Base-by-base conservation (phyloP, 2,113 vertebrate species). In the Jaculus jaculus region DNA sequence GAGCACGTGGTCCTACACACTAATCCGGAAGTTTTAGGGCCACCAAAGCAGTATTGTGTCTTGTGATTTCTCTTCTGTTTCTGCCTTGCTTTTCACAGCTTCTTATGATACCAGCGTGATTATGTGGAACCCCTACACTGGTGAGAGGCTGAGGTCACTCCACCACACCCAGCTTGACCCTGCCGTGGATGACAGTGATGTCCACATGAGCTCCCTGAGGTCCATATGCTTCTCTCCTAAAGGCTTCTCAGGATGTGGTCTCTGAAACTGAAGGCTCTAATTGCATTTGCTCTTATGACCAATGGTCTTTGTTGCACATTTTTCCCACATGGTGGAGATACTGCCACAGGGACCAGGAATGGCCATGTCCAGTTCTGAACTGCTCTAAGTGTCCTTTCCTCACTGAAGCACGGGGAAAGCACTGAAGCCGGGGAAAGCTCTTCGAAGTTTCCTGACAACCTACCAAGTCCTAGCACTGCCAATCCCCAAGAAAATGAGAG, bases 121-220 rank as follows among this genome's bases (percentile, higher is more conserved):
- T 97, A 98, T 99, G 95, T 99, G 99, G 99, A 99, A 99, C 97
- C 99, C 99, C 34, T 99, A 99, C 97, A 99, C 99, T 0, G 99
- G 99, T 7, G 98, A 99, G 97, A 98, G 98, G 87, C 98, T 99
- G 98, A 96, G 98, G 97, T 96, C 98, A 0, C 97, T 99, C 84
- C 97, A 98, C 93, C 98, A 98, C 92, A 97, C 98, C 0, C 96
- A 97, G 86, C 97, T 98, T 0, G 69, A 98, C 88, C 95, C 96
- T 28, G 77, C 97, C 0, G 80, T 94, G 97, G 98, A 98, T 0
- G 97, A 98, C 93, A 93, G 95, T 0, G 98, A 98, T 4, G 97
- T 98, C 92, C 97, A 96, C 96, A 98, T 94, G 96, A 99, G 97
- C 98, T 98, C 99, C 24, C 97, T 99, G 96, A 97, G 99, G 17